Evolutionary conservation across 2,113 vertebrate genomes (phyloP).

Genomic region (Sigmodon hispidus): DNA sequence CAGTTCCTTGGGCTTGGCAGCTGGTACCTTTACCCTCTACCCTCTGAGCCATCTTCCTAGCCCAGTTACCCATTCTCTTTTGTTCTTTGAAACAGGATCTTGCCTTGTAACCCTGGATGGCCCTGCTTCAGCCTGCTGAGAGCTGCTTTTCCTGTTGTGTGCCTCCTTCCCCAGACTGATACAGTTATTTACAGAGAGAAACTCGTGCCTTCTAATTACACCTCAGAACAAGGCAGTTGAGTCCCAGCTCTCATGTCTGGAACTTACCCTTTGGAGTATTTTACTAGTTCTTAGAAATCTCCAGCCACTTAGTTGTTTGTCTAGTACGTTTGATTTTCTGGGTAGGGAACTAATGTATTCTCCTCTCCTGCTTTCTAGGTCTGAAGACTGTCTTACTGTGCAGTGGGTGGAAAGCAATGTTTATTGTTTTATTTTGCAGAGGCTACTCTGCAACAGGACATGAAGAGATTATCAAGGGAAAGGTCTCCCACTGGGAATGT

Average conservation of each 20-base stretch:
- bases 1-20: neutral
- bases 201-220: neutral
- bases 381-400: neutral
- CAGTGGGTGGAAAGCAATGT: neutral
- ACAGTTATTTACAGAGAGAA: neutral
- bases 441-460: neutral
- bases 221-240: neutral
- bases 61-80: neutral
- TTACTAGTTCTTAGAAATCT: neutral
- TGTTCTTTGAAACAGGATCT: neutral
- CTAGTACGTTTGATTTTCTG: neutral
- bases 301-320: conserved; percentile 4
- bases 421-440: conserved; percentile 2
- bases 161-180: neutral
- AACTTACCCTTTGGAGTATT: neutral
- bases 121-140: neutral
- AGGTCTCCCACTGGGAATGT: too few relatives aligned
- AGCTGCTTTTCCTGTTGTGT: neutral
- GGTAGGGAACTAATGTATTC: neutral
- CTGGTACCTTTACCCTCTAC: neutral
- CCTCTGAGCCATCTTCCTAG: neutral
- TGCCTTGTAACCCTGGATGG: neutral
- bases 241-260: neutral
- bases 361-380: too few relatives aligned
- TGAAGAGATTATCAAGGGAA: too few relatives aligned